Base-by-base conservation (phyloP, 1,140 invertebrate genomes). In the Pseudomyrmex dendroicus region DNA sequence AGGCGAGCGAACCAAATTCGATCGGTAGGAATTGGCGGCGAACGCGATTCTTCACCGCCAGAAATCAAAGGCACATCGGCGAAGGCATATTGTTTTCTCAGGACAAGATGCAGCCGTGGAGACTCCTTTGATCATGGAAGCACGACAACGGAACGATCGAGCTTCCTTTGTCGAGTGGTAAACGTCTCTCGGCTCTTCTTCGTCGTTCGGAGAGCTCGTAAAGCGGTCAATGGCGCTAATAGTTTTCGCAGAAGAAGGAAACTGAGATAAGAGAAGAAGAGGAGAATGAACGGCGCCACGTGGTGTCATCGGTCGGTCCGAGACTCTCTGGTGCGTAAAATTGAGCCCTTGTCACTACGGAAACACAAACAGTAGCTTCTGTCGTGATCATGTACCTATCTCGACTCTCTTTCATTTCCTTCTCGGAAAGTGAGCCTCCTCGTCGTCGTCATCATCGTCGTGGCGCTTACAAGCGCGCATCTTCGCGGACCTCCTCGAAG, bases 261-360 rank as follows among this genome's bases (percentile, higher is more conserved):
- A 66, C 4, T 1, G 9, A 68, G 86, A 89, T 15, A 10, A 46
- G 12, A 9, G 50, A 17, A 10, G 20, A 15, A 2, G 44, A 46
- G 68, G 85, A 88, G 84, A 86, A 87, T 90, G 84, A 78, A 73
- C 22, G 62, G 10, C 12, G 15, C 20, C 50, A 15, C 48, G 22
- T 54, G 44, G 5, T 67, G 35, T 52, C 46, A 46, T 70, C 76
- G 54, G 66, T 56, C 66, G 74, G 83, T 56, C 73, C 63, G 82
- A 84, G 35, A 35, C 35, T 85, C 87, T 84, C 76, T 90, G 86
- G 89, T 82, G 90, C 91, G 89, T 91, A 90, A 91, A 91, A 91
- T 91, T 90, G 74, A 73, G 61, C 56, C 25, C 50, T 44, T 48
- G 17, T 54, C 25, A 22, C 63, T 57, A 54, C 61, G 61, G 50